These are phyloP conservation scores for Henicopernis longicauda DNA, from an alignment of 2,113 vertebrate species.

Conservation along the genomic window DNA sequence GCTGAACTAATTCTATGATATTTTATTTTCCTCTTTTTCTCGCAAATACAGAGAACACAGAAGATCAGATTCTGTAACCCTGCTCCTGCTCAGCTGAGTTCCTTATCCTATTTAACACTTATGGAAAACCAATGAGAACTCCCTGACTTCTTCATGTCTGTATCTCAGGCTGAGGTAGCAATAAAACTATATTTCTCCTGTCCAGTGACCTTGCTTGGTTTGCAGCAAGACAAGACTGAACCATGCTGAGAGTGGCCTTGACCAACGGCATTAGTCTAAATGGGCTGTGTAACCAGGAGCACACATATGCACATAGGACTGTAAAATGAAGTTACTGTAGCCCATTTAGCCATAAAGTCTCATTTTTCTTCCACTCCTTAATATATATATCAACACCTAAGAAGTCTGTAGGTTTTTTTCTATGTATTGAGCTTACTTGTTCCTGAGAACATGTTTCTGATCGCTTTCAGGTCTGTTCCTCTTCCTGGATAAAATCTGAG, in stretches of 20 bases:
- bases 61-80: background rate
- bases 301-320: background rate
- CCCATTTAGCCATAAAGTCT: background rate
- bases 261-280: background rate
- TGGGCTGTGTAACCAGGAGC: background rate
- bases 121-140: background rate
- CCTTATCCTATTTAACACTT: background rate
- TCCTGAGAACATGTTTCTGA: background rate
- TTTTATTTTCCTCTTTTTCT: background rate
- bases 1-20: background rate
- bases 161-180: background rate
- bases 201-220: background rate
- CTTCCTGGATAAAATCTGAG: background rate
- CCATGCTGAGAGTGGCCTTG: background rate
- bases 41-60: background rate
- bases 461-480: no score
- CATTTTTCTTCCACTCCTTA: background rate
- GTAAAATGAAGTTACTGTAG: background rate
- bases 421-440: background rate
- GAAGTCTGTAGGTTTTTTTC: background rate
- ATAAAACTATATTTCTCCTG: background rate
- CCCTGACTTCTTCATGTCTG: background rate
- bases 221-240: background rate
- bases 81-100: background rate
- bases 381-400: background rate